Evolutionary conservation across 2,888 invertebrate species (phyloP).

Genomic region (Protonemura montana): DNA sequence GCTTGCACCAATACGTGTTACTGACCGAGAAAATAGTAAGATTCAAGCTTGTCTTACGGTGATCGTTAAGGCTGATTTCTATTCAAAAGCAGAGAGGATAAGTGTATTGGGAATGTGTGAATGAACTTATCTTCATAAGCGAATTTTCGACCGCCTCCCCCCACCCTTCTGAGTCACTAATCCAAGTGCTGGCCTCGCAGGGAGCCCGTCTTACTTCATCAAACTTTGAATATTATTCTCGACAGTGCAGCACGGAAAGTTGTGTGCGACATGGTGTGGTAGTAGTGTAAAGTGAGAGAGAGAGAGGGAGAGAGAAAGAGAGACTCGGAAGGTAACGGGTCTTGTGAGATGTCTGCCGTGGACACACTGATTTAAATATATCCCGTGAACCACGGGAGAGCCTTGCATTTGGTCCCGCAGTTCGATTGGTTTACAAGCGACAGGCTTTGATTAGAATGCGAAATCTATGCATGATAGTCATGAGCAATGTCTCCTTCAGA

Average conservation of each 20-base stretch:
- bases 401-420: background rate
- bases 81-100: background rate
- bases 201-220: constrained; percentile 5
- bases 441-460: background rate
- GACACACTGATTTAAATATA: constrained; percentile 5
- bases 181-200: background rate
- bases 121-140: background rate
- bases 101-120: background rate
- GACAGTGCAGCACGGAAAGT: background rate
- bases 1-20: background rate
- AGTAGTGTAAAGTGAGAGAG: background rate
- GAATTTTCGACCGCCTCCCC: background rate
- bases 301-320: background rate
- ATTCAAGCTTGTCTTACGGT: background rate
- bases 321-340: background rate
- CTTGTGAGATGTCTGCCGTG: constrained; percentile 12
- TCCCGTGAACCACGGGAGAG: background rate
- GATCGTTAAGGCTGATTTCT: background rate
- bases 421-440: background rate
- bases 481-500: constrained; percentile 9
- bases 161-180: background rate
- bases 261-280: background rate
- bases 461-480: constrained; percentile 7
- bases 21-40: background rate
- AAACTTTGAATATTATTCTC: background rate